These are phyloP conservation scores for Drosophila leonis DNA, from an alignment of 2,888 invertebrate species.

Conservation along the genomic window DNA sequence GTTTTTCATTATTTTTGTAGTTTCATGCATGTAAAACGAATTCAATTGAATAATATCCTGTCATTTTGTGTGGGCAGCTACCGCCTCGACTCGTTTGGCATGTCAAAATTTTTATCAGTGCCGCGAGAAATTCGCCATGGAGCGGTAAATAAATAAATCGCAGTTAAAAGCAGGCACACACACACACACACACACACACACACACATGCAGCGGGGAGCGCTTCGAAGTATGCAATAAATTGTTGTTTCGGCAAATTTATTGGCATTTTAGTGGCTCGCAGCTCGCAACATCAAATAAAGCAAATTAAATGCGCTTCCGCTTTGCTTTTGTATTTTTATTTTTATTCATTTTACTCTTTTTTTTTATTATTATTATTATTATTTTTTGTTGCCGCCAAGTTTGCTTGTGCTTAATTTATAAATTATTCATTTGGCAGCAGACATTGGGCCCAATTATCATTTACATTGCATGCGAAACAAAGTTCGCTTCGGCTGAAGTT, in stretches of 20 bases:
- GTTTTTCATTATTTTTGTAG: conserved; percentile 64
- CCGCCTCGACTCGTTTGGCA: conserved; percentile 52
- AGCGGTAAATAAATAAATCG: conserved; percentile 75
- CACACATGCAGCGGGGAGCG: conserved; percentile 1
- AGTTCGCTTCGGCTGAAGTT: conserved; percentile 14
- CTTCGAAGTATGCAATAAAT: conserved; percentile 74
- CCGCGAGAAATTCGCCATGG: conserved; percentile 61
- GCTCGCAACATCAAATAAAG: conserved; percentile 51
- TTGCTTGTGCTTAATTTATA: conserved; percentile 73
- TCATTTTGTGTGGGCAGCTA: conserved; percentile 71
- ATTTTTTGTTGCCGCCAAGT: conserved; percentile 18
- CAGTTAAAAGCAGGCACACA: conserved; percentile 21
- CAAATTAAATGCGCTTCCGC: conserved; percentile 73
- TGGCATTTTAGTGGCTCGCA: conserved; percentile 77
- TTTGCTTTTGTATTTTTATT: conserved; percentile 30
- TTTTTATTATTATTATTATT: conserved; percentile 9
- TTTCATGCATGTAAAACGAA: conserved; percentile 79
- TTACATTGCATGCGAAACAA: conserved; percentile 64
- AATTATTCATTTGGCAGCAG: conserved; percentile 81
- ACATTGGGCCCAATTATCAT: conserved; percentile 81
- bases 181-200: not conserved
- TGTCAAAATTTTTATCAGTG: conserved; percentile 78
- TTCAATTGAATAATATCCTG: conserved; percentile 84
- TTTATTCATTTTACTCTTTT: not conserved
- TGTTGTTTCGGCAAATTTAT: conserved; percentile 72